Evolutionary conservation across 2,113 vertebrate species (phyloP).

Genomic region (Girardinichthys multiradiatus): DNA sequence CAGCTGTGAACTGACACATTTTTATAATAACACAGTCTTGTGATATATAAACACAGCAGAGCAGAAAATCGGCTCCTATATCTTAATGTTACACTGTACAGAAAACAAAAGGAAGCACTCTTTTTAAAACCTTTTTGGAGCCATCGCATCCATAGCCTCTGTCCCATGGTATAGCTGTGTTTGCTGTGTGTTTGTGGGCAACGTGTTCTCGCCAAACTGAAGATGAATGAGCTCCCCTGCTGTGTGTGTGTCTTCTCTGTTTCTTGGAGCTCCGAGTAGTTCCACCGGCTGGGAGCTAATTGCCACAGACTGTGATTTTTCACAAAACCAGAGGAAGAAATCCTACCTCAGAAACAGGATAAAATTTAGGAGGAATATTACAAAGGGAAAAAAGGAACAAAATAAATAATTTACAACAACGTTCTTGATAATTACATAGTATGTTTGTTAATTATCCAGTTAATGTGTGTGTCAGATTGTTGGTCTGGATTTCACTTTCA

Average conservation of each 20-base stretch:
- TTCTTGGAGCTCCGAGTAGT: constrained; percentile 37
- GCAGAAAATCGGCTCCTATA: not conserved
- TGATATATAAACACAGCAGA: not conserved
- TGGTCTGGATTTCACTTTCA: not conserved
- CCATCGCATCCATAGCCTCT: not conserved
- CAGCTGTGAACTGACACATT: too few relatives aligned
- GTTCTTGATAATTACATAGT: constrained; percentile 14
- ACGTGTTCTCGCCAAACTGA: constrained; percentile 27
- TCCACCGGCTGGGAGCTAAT: constrained; percentile 57
- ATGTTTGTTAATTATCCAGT: not conserved
- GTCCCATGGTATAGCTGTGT: constrained; percentile 7
- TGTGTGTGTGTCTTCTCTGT: constrained; percentile 33
- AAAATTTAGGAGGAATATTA: not conserved
- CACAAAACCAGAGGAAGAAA: constrained; percentile 29
- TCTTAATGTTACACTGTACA: not conserved
- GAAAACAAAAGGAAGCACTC: not conserved
- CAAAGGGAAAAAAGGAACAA: not conserved
- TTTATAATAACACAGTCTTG: too few relatives aligned
- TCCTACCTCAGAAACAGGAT: constrained; percentile 20
- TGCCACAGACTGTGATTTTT: constrained; percentile 42
- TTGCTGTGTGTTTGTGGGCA: constrained; percentile 6
- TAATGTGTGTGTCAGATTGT: constrained; percentile 7
- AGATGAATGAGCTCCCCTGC: constrained; percentile 51
- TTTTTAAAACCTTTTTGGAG: not conserved
- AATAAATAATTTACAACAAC: constrained; percentile 1